Base-by-base conservation (phyloP, 2,888 invertebrate species). In the Xestia xanthographa region DNA sequence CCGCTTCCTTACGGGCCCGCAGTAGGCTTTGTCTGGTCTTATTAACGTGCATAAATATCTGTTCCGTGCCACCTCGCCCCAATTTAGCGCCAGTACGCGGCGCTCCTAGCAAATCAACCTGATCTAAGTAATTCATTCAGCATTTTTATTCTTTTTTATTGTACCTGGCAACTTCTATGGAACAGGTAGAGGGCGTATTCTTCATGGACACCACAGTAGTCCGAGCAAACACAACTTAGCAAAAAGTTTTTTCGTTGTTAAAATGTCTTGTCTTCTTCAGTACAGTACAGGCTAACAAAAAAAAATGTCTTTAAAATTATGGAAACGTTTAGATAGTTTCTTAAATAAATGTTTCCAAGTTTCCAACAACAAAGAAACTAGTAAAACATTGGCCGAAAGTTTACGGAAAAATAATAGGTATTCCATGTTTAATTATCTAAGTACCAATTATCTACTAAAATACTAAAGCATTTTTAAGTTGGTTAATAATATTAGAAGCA, bases 31-130 rank as follows among this genome's bases (percentile, higher is more conserved):
- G 94, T 93, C 92, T 88, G 90, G 92, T 93, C 94, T 95, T 95
- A 95, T 95, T 95, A 95, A 95, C 94, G 94, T 92, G 93, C 95
- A 95, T 95, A 95, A 95, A 95, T 95, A 95, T 95, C 93, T 92
- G 90, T 88, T 90, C 91, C 87, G 92, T 89, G 87, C 90, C 88
- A 88, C 92, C 91, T 88, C 91, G 92, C 91, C 87, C 91, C 91
- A 93, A 93, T 93, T 93, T 93, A 91, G 82, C 89, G 88, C 90
- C 89, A 89, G 91, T 83, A 80, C 88, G 90, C 85, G 87, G 88
- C 89, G 92, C 86, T 92, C 89, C 85, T 89, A 93, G 93, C 93
- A 94, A 94, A 94, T 94, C 93, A 94, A 93, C 93, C 90, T 90
- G 90, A 88, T 84, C 81, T 81, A 77, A 79, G 78, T 86, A 79